Evolutionary conservation across 1,140 invertebrate species (phyloP).

Genomic region (Zaprionus ghesquierei): DNA sequence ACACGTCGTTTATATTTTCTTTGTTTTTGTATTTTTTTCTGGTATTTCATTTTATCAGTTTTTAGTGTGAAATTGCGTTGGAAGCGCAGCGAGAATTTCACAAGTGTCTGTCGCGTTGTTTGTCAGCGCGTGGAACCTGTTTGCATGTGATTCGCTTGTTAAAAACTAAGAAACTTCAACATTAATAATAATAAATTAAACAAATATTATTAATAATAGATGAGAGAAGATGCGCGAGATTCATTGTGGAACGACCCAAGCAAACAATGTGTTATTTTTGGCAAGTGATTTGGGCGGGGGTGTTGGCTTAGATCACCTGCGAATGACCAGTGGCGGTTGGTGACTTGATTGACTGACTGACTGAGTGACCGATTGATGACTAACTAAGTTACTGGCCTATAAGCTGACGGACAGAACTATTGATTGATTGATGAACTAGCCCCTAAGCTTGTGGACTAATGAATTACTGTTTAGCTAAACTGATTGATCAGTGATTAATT

Average conservation of each 20-base stretch:
- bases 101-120: conserved; percentile 30
- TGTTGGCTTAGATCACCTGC: conserved; percentile 59
- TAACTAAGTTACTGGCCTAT: not conserved
- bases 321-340: not conserved
- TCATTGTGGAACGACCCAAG: not conserved
- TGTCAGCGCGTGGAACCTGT: conserved; percentile 26
- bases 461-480: too few species aligned
- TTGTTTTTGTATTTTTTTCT: not conserved
- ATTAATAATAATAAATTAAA: conserved; percentile 14
- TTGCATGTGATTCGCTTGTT: conserved; percentile 21
- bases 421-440: not conserved
- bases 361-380: not conserved
- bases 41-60: conserved; percentile 3
- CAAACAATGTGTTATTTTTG: conserved; percentile 41
- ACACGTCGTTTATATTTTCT: not conserved
- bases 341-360: not conserved
- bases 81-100: conserved; percentile 35
- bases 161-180: conserved; percentile 19
- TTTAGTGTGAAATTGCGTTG: conserved; percentile 21
- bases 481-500: not conserved
- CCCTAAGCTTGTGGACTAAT: too few species aligned
- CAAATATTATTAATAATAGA: not conserved
- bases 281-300: conserved; percentile 40
- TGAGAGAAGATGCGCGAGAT: conserved; percentile 8
- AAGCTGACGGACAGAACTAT: not conserved